Conservation (phyloP, 2,797 vertebrate genomes). For the Silurus lanzhouensis region DNA sequence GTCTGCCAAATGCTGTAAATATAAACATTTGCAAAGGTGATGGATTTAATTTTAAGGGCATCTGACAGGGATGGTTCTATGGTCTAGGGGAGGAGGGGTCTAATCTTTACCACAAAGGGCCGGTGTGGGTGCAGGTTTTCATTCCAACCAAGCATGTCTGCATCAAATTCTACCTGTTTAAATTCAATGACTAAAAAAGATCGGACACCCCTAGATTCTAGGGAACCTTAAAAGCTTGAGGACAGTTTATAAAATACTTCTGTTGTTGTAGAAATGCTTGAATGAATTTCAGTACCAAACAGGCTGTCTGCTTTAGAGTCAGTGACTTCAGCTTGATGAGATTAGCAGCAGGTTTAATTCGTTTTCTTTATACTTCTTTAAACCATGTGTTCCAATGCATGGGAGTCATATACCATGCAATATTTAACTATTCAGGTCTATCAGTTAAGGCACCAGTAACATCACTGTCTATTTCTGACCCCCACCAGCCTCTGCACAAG, state of each 20-base stretch:
- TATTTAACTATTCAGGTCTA: neutral
- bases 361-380: neutral
- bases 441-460: neutral
- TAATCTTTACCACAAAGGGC: no score
- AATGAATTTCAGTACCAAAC: conserved; percentile 42
- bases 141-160: no score
- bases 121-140: no score
- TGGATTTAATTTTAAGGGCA: neutral
- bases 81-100: neutral
- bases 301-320: neutral
- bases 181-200: no score
- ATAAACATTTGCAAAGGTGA: neutral
- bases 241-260: neutral
- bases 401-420: neutral
- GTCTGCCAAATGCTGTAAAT: no score
- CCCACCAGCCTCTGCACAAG: neutral
- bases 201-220: no score
- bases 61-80: neutral
- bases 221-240: neutral
- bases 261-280: conserved; percentile 36
- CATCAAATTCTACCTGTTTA: no score
- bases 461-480: neutral
- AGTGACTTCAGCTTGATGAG: neutral
- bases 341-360: neutral
- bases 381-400: neutral